Evolutionary conservation across 2,113 vertebrate species (phyloP), one percentile per base, ranked within the genome.

Genomic region (Paedocypris sp.): DNA sequence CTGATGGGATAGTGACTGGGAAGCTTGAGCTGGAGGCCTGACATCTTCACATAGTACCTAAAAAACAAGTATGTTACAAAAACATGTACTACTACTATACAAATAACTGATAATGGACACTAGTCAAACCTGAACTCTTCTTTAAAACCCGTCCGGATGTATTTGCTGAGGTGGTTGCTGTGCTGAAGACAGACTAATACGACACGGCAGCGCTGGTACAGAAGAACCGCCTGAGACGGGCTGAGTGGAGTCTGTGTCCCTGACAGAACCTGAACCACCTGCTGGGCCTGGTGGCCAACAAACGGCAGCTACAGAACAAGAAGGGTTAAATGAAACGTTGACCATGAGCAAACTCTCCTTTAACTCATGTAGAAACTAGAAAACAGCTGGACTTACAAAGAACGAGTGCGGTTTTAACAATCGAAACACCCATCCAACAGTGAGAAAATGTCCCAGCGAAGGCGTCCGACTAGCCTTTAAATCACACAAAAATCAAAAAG

Each of bases 81-180:
- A 49, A 20, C 25, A 13, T 5, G 16, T 38, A 2, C 5, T 5
- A 46, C n/a, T n/a, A n/a, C n/a, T n/a, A n/a, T n/a, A n/a, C n/a
- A n/a, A 45, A 43, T 1, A 7, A 33, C 1, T 25, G 6, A 11
- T 51, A 5, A 28, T 13, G 6, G 22, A 31, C 16, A 8, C 4
- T 19, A 6, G 12, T 41, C 35, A 8, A 5, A 89, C 88, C 86
- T 86, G 80, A 90, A 90, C 75, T 89, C 87, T 59, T 89, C 87
- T 4, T 65, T 70, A 72, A 82, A 75, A 58, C 81, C 53, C 0
- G 66, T 75, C 3, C 67, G 74, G 5, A 89, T 82, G 42, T 82
- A 70, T 18, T 79, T 70, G 20, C 71, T 74, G 33, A 89, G 73
- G 3, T 32, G 68, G 48, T 11, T 56, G 80, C 70, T 81, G 64